These are phyloP conservation scores for Lapara coniferarum DNA, from an alignment of 2,888 invertebrate species.

Conservation along the genomic window DNA sequence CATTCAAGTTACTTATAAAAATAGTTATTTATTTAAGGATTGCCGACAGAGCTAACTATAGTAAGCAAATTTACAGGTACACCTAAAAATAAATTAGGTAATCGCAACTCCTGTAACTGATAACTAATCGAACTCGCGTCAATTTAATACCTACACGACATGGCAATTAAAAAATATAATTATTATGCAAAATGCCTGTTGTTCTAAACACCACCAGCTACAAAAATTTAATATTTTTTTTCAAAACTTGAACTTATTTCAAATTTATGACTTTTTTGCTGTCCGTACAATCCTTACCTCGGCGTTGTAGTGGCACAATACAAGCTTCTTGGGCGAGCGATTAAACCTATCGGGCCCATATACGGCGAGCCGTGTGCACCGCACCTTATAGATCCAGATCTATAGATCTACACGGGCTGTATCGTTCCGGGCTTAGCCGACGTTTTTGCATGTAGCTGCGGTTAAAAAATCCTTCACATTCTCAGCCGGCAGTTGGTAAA, in stretches of 20 bases:
- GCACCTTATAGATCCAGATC: slow-evolving; percentile 36
- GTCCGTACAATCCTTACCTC: slow-evolving; percentile 28
- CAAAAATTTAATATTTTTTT: too few relatives aligned
- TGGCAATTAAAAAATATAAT: too few relatives aligned
- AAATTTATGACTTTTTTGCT: background rate
- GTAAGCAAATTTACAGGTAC: too few relatives aligned
- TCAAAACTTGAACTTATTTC: background rate
- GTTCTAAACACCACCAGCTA: too few relatives aligned
- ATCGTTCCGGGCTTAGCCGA: slow-evolving; percentile 22
- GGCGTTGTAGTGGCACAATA: slow-evolving; percentile 28
- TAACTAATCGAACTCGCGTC: too few relatives aligned
- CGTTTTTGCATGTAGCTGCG: slow-evolving; percentile 3
- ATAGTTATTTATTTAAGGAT: too few relatives aligned
- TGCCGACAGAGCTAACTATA: too few relatives aligned
- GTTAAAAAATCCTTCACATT: background rate
- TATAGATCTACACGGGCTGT: slow-evolving; percentile 30
- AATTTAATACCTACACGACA: too few relatives aligned
- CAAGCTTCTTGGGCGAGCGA: slow-evolving; percentile 33
- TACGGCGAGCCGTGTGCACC: slow-evolving; percentile 37
- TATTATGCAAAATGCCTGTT: background rate
- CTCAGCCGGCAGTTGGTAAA: background rate
- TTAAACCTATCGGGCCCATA: slow-evolving; percentile 37
- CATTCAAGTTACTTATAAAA: too few relatives aligned
- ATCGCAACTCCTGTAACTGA: too few relatives aligned
- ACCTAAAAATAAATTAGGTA: too few relatives aligned